A percentile compares a stretch with the other conserved stretches of the same genome.
phyloP scores from a whole-genome alignment of 2,113 vertebrate species.

The Acrocephalus arundinaceus region DNA sequence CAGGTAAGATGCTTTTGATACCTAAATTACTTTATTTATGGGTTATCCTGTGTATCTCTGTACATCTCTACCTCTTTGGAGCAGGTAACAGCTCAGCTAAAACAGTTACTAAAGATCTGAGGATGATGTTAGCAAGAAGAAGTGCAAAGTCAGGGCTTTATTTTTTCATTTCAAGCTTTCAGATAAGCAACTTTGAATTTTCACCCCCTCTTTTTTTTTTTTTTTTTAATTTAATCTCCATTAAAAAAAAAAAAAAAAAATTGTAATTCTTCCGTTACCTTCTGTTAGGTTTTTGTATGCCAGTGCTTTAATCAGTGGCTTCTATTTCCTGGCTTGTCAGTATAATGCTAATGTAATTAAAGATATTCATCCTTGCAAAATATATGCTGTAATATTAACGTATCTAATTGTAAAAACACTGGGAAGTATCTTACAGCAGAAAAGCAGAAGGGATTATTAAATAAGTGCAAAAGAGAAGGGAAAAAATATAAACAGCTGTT shows the following conservation, averaged over 20 bases:
- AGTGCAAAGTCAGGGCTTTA: not conserved
- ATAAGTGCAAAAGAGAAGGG: not conserved
- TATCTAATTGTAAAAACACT: not conserved
- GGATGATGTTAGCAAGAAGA: not conserved
- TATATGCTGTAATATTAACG: not conserved
- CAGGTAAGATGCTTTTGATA: not conserved
- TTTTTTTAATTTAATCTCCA: not conserved
- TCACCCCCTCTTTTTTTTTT: fast-evolving
- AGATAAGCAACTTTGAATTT: not conserved
- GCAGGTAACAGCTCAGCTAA: not conserved
- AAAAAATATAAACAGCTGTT: not conserved
- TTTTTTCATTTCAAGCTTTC: not conserved
- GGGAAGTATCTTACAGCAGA: not conserved
- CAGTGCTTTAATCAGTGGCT: not conserved
- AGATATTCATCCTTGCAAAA: not conserved
- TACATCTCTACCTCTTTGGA: not conserved
- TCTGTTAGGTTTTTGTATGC: not conserved
- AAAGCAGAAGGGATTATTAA: not conserved
- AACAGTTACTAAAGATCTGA: not conserved
- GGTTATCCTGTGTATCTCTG: not conserved
- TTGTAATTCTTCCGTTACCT: not conserved
- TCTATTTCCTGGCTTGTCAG: not conserved
- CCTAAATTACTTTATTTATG: not conserved
- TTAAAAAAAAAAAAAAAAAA: not conserved
- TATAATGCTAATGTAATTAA: conserved; percentile 19